Conservation (phyloP, 2,797 vertebrate genomes). For the Coreius guichenoti region DNA sequence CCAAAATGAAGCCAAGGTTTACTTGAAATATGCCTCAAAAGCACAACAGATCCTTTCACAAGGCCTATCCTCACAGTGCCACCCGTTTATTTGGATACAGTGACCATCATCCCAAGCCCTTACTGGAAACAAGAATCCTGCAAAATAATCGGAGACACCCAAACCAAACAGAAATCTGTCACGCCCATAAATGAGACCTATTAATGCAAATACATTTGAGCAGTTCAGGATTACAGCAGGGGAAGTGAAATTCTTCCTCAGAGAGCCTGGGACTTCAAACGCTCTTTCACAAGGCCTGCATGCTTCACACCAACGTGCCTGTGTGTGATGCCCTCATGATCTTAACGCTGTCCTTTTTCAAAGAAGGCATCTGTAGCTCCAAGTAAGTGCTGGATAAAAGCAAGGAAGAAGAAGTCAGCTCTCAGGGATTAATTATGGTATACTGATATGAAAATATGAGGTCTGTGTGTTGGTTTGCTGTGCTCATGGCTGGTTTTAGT, state of each 20-base stretch:
- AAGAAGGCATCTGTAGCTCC: conserved; percentile 51
- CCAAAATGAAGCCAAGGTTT: conserved; percentile 38
- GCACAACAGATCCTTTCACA: conserved; percentile 55
- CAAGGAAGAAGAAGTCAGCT: conserved; percentile 37
- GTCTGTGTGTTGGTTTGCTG: conserved; percentile 22
- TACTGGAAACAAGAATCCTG: conserved; percentile 56
- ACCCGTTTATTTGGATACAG: conserved; percentile 58
- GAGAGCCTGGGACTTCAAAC: conserved; percentile 47
- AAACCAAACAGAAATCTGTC: conserved; percentile 59
- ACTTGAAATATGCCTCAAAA: conserved; percentile 43
- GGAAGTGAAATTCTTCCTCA: conserved; percentile 46
- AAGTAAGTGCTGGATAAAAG: conserved; percentile 50
- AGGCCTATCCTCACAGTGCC: conserved; percentile 8
- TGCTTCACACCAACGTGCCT: conserved; percentile 40
- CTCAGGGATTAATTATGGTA: conserved; percentile 60
- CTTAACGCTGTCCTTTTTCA: conserved; percentile 52
- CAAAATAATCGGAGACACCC: conserved; percentile 51
- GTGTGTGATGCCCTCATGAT: conserved; percentile 53
- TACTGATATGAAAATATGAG: conserved; percentile 55
- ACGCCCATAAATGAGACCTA: conserved; percentile 47
- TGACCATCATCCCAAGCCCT: conserved; percentile 44
- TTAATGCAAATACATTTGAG: conserved; percentile 59
- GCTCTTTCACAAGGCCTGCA: conserved; percentile 30
- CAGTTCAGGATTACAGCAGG: conserved; percentile 47
- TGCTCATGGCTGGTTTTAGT: conserved; percentile 34